phyloP scores from a whole-genome alignment of 2,888 invertebrate species.

The Lissocephala sabroskyi region DNA sequence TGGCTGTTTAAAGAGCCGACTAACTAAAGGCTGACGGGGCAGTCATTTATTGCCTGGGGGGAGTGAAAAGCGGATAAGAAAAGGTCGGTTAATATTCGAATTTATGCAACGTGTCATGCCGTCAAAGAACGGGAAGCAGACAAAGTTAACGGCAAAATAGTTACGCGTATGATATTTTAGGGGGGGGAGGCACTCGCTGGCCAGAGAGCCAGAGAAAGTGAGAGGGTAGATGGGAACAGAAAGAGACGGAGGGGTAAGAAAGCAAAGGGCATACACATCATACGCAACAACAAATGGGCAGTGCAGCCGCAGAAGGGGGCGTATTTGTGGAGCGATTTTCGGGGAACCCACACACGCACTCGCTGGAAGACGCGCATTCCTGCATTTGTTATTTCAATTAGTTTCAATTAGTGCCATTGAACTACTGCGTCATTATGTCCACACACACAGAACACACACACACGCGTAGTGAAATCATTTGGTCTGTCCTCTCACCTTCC shows the following conservation, averaged over 20 bases:
- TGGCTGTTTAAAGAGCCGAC: no score
- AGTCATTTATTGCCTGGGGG: no score
- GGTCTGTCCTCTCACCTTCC: conserved; percentile 1
- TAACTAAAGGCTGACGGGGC: no score
- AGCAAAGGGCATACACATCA: conserved; percentile 32
- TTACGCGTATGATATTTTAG: conserved; percentile 22
- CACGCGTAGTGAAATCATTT: background rate
- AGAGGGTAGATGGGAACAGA: conserved; percentile 1
- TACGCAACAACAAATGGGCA: conserved; percentile 12
- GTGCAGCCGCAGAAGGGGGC: conserved; percentile 31
- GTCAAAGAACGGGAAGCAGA: conserved; percentile 41
- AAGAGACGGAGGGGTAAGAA: background rate
- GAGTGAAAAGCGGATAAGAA: no score
- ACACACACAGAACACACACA: background rate
- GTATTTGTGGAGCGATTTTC: conserved; percentile 19
- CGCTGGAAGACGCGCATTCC: conserved; percentile 9
- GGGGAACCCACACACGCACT: background rate
- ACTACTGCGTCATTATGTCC: conserved; percentile 46
- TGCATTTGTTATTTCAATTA: conserved; percentile 54
- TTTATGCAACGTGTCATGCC: conserved; percentile 67
- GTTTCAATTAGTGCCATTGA: conserved; percentile 53
- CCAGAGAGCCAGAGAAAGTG: conserved; percentile 15
- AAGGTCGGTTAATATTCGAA: no score
- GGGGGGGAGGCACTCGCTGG: no score
- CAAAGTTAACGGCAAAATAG: conserved; percentile 50